Base-by-base conservation (phyloP, 2,888 invertebrate species). In the Drosophila dives region DNA sequence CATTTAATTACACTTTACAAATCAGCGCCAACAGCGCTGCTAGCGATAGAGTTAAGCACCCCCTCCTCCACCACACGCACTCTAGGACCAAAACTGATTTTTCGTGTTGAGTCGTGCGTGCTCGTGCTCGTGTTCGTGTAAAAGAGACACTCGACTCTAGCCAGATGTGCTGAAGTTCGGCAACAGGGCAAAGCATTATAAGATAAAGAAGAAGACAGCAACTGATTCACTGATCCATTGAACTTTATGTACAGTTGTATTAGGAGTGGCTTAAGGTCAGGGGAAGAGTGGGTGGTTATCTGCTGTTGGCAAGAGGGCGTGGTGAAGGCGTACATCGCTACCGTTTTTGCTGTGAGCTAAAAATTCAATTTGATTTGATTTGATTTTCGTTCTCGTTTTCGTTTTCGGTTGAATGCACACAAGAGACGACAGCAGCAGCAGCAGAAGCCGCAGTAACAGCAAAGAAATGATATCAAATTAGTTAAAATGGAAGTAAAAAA, bases 321-420 rank as follows among this genome's bases (percentile, higher is more conserved):
- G 53, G 62, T 56, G 64, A 8, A 38, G 65, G 78, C 55, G 64
- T 65, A 70, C 53, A 33, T 54, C 61, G 60, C 77, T 58, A 53
- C 33, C 72, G 68, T 75, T 75, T 70, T 80, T 36, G 53, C 74
- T 69, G 40, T 77, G 77, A 75, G 77, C 79, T 78, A 82, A 84
- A 89, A 90, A 91, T 91, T 90, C 90, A 91, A 91, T 91, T 91
- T 85, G 83, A 91, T 91, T 91, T 88, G 82, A 90, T 91, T 91
- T 91, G 85, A 90, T 91, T 91, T 91, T 87, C 91, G 83, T 91
- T 90, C 81, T 83, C 86, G 84, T 88, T 91, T 86, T 89, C 90
- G 81, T 86, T 81, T 80, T 89, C 90, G 81, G 85, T 80, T 80
- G 83, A 90, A 82, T 91, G 91, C 91, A 88, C 90, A 90, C 67